Percentiles rank a stretch among this genome's conserved stretches.
Evolutionary conservation across 2,888 invertebrate species (phyloP).

Genomic region (Erannis defoliaria): DNA sequence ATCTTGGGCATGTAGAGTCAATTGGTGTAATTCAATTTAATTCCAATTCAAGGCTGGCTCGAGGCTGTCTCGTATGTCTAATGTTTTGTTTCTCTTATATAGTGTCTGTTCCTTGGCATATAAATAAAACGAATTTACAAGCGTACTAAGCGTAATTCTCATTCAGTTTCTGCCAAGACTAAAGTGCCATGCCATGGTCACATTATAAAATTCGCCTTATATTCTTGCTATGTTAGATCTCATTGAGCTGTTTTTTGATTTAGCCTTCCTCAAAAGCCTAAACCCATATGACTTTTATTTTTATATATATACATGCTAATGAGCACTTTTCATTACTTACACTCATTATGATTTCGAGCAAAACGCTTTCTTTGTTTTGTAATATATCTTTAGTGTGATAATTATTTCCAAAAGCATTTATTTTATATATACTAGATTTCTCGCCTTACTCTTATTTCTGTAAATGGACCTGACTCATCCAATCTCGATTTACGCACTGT

Average conservation of each 20-base stretch:
- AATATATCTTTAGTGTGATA: too few relatives aligned
- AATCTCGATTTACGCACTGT: slow-evolving; percentile 26
- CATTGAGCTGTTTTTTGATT: too few relatives aligned
- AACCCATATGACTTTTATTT: too few relatives aligned
- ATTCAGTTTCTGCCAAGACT: neutral
- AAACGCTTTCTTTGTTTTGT: too few relatives aligned
- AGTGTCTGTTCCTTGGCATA: neutral
- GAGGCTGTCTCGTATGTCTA: slow-evolving; percentile 9
- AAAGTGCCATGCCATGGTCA: too few relatives aligned
- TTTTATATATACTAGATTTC: neutral
- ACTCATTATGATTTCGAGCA: neutral
- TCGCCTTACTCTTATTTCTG: neutral
- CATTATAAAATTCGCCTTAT: too few relatives aligned
- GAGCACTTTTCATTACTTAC: neutral
- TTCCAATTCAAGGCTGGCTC: slow-evolving; percentile 40
- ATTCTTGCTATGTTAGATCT: too few relatives aligned
- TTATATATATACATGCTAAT: too few relatives aligned
- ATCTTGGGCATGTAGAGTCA: slow-evolving; percentile 45
- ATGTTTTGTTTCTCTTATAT: neutral
- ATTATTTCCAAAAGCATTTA: neutral
- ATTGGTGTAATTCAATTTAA: slow-evolving; percentile 49
- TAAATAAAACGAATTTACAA: neutral
- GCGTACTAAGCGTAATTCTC: neutral
- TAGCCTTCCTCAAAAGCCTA: too few relatives aligned
- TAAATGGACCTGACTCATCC: slow-evolving; percentile 20